These are phyloP conservation scores for Sesia bembeciformis DNA, from an alignment of 2,888 invertebrate species.

Conservation along the genomic window DNA sequence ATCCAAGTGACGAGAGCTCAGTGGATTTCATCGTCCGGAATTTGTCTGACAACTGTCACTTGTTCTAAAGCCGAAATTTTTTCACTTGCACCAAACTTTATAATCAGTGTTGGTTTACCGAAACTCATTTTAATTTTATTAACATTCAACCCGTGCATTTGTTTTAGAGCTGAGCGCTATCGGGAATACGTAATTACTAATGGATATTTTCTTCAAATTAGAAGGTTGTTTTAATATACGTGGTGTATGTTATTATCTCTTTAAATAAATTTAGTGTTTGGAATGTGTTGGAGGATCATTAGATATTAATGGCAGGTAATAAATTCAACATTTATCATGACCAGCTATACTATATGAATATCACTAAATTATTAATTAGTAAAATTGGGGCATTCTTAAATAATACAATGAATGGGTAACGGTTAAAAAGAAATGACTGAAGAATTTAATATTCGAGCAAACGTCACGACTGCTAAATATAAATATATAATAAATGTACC, in stretches of 20 bases:
- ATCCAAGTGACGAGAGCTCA: slow-evolving; percentile 15
- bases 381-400: background rate
- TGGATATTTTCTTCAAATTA: slow-evolving; percentile 33
- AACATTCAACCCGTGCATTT: slow-evolving; percentile 28
- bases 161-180: slow-evolving; percentile 26
- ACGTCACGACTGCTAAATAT: slow-evolving; percentile 13
- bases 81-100: slow-evolving; percentile 1
- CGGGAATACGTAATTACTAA: slow-evolving; percentile 38
- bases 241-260: slow-evolving; percentile 20
- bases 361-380: background rate
- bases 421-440: background rate
- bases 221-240: slow-evolving; percentile 22
- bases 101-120: slow-evolving; percentile 22
- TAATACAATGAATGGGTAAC: background rate
- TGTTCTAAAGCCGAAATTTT: slow-evolving; percentile 4
- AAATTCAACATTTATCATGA: slow-evolving; percentile 17
- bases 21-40: background rate
- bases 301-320: slow-evolving; percentile 26
- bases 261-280: slow-evolving; percentile 19
- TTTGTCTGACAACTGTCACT: background rate
- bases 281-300: slow-evolving; percentile 19
- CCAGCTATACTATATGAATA: background rate
- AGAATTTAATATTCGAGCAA: background rate
- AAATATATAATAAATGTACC: slow-evolving; percentile 9
- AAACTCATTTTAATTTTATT: slow-evolving; percentile 40